Conservation (phyloP, 1,140 invertebrate species). For the Drosophila santomea region DNA sequence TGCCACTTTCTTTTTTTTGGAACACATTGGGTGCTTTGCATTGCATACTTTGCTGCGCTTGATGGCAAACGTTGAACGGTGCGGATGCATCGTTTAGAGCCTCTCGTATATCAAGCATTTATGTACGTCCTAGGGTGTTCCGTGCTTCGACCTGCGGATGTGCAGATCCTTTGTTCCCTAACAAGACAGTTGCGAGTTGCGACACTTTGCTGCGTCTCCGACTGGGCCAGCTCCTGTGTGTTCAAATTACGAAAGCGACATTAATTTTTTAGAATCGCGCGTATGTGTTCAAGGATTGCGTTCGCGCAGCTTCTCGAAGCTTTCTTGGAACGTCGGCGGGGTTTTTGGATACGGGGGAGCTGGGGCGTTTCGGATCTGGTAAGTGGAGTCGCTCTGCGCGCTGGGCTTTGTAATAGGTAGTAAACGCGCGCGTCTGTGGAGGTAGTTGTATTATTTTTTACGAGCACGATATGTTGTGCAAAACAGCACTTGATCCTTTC, state of each 20-base stretch:
- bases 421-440: slow-evolving; percentile 71
- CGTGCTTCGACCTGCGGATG: neutral
- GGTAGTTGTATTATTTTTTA: slow-evolving; percentile 84
- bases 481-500: slow-evolving; percentile 61
- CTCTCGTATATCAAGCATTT: neutral
- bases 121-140: neutral
- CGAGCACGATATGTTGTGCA: slow-evolving; percentile 81
- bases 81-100: too few species aligned
- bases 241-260: slow-evolving; percentile 81
- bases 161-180: neutral
- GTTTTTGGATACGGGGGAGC: neutral
- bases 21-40: neutral
- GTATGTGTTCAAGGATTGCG: slow-evolving; percentile 47
- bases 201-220: slow-evolving; percentile 1
- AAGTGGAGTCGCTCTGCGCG: neutral
- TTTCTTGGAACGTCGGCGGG: slow-evolving; percentile 3
- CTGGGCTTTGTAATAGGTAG: slow-evolving; percentile 58
- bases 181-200: neutral
- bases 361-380: neutral
- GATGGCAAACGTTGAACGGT: neutral
- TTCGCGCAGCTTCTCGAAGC: slow-evolving; percentile 14
- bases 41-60: neutral
- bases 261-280: slow-evolving; percentile 83
- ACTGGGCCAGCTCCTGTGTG: slow-evolving; percentile 52
- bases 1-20: too few species aligned